phyloP scores from a whole-genome alignment of 2,797 vertebrate genomes.

The Phrynocephalus forsythii region DNA sequence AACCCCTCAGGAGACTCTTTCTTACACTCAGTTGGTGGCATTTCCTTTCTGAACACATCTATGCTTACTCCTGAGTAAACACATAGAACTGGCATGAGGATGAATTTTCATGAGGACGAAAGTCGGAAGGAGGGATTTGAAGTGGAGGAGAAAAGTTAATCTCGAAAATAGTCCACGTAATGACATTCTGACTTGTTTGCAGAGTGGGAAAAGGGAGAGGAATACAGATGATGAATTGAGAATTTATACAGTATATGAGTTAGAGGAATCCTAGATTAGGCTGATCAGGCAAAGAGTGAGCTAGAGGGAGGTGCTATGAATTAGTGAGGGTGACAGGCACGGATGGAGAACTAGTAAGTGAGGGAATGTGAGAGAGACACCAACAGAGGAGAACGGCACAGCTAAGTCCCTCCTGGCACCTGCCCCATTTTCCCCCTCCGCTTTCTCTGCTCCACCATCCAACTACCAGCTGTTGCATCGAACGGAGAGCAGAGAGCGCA shows the following conservation, averaged over 20 bases:
- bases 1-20: background rate
- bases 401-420: slow-evolving; percentile 36
- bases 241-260: background rate
- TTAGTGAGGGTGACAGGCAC: slow-evolving; percentile 46
- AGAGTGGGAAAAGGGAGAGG: background rate
- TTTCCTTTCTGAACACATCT: background rate
- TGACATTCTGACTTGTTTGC: background rate
- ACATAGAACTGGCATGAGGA: too few species aligned
- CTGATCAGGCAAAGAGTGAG: background rate
- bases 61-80: slow-evolving; percentile 11
- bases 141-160: background rate
- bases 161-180: background rate
- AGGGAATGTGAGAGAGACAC: slow-evolving; percentile 21
- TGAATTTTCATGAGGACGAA: background rate
- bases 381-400: slow-evolving; percentile 14
- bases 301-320: slow-evolving; percentile 34
- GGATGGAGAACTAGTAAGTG: slow-evolving; percentile 40
- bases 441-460: slow-evolving; percentile 14
- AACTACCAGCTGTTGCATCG: slow-evolving; percentile 23
- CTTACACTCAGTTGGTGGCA: background rate
- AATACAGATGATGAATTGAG: background rate
- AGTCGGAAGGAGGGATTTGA: too few species aligned
- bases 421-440: slow-evolving; percentile 1
- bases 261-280: slow-evolving; percentile 1
- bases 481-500: background rate